These are phyloP conservation scores for Volucella inflata DNA, from an alignment of 2,888 invertebrate species.

Conservation along the genomic window DNA sequence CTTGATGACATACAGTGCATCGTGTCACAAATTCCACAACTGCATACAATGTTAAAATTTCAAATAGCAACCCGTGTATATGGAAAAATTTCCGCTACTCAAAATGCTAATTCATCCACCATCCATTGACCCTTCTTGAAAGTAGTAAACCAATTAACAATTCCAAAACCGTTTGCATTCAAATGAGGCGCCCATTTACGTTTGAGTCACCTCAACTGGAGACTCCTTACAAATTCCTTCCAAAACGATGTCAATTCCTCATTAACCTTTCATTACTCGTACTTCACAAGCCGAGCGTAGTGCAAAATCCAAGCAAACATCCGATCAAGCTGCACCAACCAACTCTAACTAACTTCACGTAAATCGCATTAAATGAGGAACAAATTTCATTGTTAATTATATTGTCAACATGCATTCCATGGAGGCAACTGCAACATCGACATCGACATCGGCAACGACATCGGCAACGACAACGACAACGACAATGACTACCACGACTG, in stretches of 20 bases:
- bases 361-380: constrained; percentile 79
- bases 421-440: constrained; percentile 47
- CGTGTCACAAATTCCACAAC: constrained; percentile 18
- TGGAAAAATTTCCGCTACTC: constrained; percentile 42
- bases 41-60: background rate
- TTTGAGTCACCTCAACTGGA: background rate
- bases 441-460: background rate
- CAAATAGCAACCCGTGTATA: background rate
- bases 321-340: constrained; percentile 38
- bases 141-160: constrained; percentile 68
- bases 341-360: constrained; percentile 67
- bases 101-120: constrained; percentile 58
- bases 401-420: constrained; percentile 78
- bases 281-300: constrained; percentile 12
- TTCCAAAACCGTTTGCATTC: constrained; percentile 68
- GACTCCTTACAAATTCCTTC: constrained; percentile 43
- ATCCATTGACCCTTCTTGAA: constrained; percentile 57
- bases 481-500: constrained; percentile 5
- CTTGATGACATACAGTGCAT: too few relatives aligned
- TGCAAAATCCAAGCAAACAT: constrained; percentile 12
- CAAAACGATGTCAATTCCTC: constrained; percentile 72
- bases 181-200: constrained; percentile 60
- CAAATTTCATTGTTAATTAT: constrained; percentile 83
- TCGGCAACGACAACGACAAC: constrained; percentile 20
- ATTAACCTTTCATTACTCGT: constrained; percentile 72